Conservation (phyloP, 2,797 vertebrate genomes). For the Molossus alvarezi region DNA sequence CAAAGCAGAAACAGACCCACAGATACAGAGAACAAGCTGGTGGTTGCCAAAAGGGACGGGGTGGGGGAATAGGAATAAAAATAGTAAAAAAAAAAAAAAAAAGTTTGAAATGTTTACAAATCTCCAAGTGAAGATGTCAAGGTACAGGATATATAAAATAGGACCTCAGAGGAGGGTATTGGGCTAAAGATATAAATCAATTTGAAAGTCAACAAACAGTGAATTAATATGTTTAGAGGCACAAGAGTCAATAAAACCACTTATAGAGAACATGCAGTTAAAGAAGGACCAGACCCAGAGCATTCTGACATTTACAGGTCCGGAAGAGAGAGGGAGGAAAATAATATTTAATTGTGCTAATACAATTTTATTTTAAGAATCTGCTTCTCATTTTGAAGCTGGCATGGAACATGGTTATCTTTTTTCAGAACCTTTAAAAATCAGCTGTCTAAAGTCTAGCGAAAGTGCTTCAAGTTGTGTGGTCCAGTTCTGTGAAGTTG, state of each 20-base stretch:
- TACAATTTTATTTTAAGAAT: slow-evolving; percentile 48
- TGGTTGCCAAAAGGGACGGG: background rate
- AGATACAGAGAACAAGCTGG: background rate
- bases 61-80: background rate
- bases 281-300: slow-evolving; percentile 15
- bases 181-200: background rate
- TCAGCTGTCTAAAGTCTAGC: background rate
- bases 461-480: background rate
- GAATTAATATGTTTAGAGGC: slow-evolving; percentile 15
- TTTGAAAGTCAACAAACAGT: slow-evolving; percentile 48
- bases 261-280: background rate
- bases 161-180: background rate
- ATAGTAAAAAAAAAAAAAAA: background rate
- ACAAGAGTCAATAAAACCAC: slow-evolving; percentile 8
- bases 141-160: background rate
- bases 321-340: slow-evolving; percentile 42
- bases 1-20: background rate
- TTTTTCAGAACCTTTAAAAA: slow-evolving; percentile 41
- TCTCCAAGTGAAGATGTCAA: slow-evolving; percentile 3
- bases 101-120: slow-evolving; percentile 9
- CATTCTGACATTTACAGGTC: slow-evolving; percentile 54
- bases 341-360: slow-evolving; percentile 39
- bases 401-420: background rate
- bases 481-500: background rate
- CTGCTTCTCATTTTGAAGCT: slow-evolving; percentile 46